Base-by-base conservation (phyloP, 1,140 invertebrate species). In the Ptiloglossa arizonensis region DNA sequence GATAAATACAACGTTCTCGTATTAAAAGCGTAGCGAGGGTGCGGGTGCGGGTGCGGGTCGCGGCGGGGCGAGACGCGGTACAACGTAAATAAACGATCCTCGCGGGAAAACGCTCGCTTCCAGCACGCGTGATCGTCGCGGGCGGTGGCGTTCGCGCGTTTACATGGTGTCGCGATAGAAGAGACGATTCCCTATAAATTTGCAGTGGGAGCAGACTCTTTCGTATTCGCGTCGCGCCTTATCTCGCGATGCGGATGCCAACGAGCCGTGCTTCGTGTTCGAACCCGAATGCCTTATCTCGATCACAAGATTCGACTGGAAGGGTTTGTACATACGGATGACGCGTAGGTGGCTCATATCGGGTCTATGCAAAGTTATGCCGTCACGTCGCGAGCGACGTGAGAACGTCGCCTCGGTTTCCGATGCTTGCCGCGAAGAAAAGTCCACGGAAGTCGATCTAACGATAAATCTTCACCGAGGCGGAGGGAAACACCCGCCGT, bases 181-280 rank as follows among this genome's bases (percentile, higher is more conserved):
- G 72, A 44, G 72, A 62, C 35, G 67, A 66, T 85, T 71, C 54
- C 66, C 78, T 78, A 84, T 85, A 84, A 81, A 85, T 85, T 85
- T 78, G 32, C 63, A 59, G 57, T 41, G 44, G 44, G 15, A 59
- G 59, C 5, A 79, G 63, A 66, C 67, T 80, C 66, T 85, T 85
- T 85, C 70, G 83, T 85, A 85, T 85, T 85, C 83, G 82, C 54
- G 57, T 75, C 82, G 82, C 59, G 81, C 57, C 82, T 85, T 85
- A 85, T 85, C 83, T 77, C 60, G 29, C 69, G 82, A 78, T 24
- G 74, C 54, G 70, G 59, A 81, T 84, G 79, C 78, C 83, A 80
- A 85, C 82, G 82, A 84, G 70, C 32, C 70, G 56, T 77, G 82
- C 68, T 59, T 38, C 81, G 52, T 70, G 60, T 52, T 73, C 72